These are phyloP conservation scores for Eupithecia pulchellata DNA, from an alignment of 2,888 invertebrate genomes.

Conservation along the genomic window DNA sequence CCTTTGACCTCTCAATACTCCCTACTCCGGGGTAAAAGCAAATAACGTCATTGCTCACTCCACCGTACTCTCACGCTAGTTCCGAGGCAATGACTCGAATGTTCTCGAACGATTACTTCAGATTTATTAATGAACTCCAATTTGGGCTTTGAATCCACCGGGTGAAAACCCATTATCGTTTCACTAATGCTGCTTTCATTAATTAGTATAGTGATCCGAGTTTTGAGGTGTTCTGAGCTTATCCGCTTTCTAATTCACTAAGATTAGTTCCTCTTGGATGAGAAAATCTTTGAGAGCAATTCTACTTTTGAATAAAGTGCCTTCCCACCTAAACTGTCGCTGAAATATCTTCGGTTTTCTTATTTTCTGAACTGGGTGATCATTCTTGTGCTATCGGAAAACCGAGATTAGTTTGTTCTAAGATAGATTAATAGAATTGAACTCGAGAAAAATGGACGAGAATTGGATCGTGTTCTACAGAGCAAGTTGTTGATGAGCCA, in stretches of 20 bases:
- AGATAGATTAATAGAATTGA: slow-evolving; percentile 55
- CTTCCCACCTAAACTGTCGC: not conserved
- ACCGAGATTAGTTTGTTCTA: slow-evolving; percentile 44
- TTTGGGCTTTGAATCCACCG: slow-evolving; percentile 49
- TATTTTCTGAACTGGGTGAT: slow-evolving; percentile 4
- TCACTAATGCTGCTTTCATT: slow-evolving; percentile 33
- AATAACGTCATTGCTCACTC: slow-evolving; percentile 27
- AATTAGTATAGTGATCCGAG: slow-evolving; percentile 35
- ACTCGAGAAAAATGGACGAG: slow-evolving; percentile 47
- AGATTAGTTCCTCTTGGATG: slow-evolving; percentile 10
- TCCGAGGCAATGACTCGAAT: slow-evolving; percentile 64
- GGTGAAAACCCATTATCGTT: slow-evolving; percentile 32
- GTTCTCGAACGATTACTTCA: slow-evolving; percentile 57
- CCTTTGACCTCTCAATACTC: slow-evolving; percentile 3
- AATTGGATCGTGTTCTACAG: slow-evolving; percentile 55
- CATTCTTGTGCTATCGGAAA: slow-evolving; percentile 13
- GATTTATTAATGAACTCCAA: slow-evolving; percentile 67
- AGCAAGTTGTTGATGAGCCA: slow-evolving; percentile 1
- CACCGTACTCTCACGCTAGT: slow-evolving; percentile 45
- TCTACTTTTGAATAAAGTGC: not conserved
- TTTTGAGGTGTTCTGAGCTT: slow-evolving; percentile 3
- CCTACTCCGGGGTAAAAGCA: slow-evolving; percentile 1
- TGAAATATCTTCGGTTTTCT: not conserved
- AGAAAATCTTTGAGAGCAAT: not conserved
- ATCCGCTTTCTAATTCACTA: slow-evolving; percentile 1